Conservation (phyloP, 2,888 invertebrate genomes). For the Patella pellucida region DNA sequence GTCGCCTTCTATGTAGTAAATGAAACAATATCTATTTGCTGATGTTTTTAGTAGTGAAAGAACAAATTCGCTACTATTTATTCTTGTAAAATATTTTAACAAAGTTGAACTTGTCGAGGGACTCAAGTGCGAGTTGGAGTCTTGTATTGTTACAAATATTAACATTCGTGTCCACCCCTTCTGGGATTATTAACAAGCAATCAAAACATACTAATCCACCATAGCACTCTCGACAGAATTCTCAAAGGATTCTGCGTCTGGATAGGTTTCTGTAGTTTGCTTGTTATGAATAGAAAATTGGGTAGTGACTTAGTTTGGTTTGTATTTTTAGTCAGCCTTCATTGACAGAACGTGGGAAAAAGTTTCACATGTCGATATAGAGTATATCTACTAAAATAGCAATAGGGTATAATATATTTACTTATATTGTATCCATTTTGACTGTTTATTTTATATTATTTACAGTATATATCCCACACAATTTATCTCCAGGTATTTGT, state of each 20-base stretch:
- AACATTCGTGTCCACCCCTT: constrained; percentile 10
- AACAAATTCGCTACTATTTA: background rate
- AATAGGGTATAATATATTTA: background rate
- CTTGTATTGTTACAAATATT: constrained; percentile 1
- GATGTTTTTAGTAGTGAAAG: constrained; percentile 7
- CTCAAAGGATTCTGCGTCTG: too few species aligned
- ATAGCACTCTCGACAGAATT: too few species aligned
- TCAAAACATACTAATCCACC: background rate
- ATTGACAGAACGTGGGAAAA: constrained; percentile 5
- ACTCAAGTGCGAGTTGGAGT: background rate
- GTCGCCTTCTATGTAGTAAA: constrained; percentile 1
- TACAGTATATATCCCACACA: background rate
- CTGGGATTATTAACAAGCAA: constrained; percentile 5
- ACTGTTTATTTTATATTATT: background rate
- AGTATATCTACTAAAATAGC: constrained; percentile 8
- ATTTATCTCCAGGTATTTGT: background rate
- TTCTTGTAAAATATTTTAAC: background rate
- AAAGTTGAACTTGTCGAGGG: background rate
- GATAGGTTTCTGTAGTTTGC: too few species aligned
- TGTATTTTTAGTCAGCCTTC: background rate
- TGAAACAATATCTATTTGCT: constrained; percentile 9
- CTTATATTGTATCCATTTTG: background rate
- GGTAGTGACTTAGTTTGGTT: too few species aligned
- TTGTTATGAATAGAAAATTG: too few species aligned
- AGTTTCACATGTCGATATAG: too few species aligned